Percentiles rank a stretch among this genome's conserved stretches.
These are phyloP conservation scores for Poecilia wingei DNA, from an alignment of 2,797 vertebrate genomes.

Conservation along the genomic window DNA sequence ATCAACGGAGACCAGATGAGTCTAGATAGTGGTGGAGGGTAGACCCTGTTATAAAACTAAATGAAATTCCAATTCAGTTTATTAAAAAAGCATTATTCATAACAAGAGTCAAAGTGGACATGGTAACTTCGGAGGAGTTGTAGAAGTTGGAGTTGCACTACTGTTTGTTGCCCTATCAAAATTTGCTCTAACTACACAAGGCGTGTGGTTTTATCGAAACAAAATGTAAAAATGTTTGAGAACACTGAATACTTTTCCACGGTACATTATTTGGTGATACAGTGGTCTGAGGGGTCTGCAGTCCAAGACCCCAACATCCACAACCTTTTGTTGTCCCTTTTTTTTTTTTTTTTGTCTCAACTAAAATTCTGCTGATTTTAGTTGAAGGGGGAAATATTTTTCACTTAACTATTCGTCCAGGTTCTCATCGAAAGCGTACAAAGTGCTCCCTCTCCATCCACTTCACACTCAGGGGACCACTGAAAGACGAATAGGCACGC, in stretches of 20 bases:
- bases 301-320: background rate
- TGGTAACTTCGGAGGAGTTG: background rate
- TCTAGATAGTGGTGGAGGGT: background rate
- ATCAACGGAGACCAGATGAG: background rate
- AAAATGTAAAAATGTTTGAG: background rate
- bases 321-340: background rate
- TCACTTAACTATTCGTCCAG: background rate
- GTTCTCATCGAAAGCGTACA: background rate
- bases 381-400: background rate
- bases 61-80: no score
- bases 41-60: background rate
- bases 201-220: background rate
- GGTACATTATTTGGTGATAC: background rate
- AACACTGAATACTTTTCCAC: background rate
- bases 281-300: background rate
- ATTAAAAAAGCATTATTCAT: background rate
- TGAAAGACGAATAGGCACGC: conserved; percentile 32
- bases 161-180: background rate
- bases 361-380: background rate
- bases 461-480: conserved; percentile 35
- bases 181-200: background rate
- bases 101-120: background rate
- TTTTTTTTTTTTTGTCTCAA: no score
- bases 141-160: background rate
- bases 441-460: conserved; percentile 28